Evolutionary conservation across 2,888 invertebrate genomes (phyloP), one percentile per base, ranked within the genome.

Genomic region (Tethea ocularis): DNA sequence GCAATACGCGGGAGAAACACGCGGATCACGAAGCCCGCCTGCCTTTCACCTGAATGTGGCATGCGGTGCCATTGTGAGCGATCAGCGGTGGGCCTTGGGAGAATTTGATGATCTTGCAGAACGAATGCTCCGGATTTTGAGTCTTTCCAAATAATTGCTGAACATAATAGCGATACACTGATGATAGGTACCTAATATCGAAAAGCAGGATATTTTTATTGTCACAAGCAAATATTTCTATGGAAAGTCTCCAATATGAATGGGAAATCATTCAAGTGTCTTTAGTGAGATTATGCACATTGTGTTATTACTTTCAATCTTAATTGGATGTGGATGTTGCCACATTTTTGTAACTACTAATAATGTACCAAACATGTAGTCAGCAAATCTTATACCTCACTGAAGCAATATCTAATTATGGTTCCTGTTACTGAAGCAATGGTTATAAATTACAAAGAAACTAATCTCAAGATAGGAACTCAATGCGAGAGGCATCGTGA

Each of bases 41-140:
- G 80, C 78, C 83, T 87, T 87, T 86, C 86, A 86, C 86, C 83
- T 85, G 67, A 71, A 72, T 33, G 36, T 20, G 54, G 33, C 13
- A 33, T 54, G 6, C 20, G n/a, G 29, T 46, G 20, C 51, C 51
- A 67, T 52, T 61, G 61, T n/a, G 3, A 61, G 61, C 61, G 60
- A 66, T 11, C 55, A 13, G 38, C 41, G 23, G 38, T 41, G n/a
- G 54, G n/a, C 6, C 59, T 26, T 60, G 22, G 57, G 33, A 36
- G 53, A 53, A 56, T 57, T n/a, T 24, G 51, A 61, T 57, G 38
- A 38, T 38, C 10, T n/a, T 6, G n/a, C 38, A 38, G 38, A 38
- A n/a, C 2, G 2, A 6, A 38, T n/a, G 5, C 7, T 36, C n/a
- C n/a, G n/a, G n/a, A 38, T 38, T 38, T 38, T n/a, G n/a, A 38